Evolutionary conservation across 2,888 invertebrate species (phyloP), one percentile per base, ranked within the genome.

Genomic region (Meghimatium bilineatum): DNA sequence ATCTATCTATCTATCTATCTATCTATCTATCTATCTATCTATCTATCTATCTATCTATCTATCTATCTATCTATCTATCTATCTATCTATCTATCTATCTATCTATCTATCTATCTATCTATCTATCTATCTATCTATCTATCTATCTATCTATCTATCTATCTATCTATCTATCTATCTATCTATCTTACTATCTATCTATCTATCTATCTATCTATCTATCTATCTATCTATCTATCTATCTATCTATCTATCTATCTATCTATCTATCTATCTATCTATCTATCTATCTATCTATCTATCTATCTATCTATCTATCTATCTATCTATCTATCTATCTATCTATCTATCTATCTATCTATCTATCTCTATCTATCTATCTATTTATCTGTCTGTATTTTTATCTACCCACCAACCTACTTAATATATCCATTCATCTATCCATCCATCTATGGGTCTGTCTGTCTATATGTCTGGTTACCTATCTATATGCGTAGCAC

Each of bases 111-210:
- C 56, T 56, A 56, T 56, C 56, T 56, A 56, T 56, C 56, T 56
- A 56, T 56, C 56, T 56, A 56, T 56, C 56, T 56, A 56, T 56
- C 56, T 56, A 56, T 56, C 56, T 56, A 56, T 56, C 56, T 56
- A 56, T 56, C 56, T 56, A 56, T 56, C 56, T 56, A 56, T 56
- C 56, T 56, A 56, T 56, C 56, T 56, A 56, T 56, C 56, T 56
- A 56, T 56, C 56, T 56, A 56, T 56, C 56, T 56, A 66, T 56
- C 56, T 56, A 56, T 56, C 56, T 56, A 56, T 56, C 56, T 66
- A 66, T 66, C 66, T 66, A 66, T 66, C 66, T 12, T 66, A 14
- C 12, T 12, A 44, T 44, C 44, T 44, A 44, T 44, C 44, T 44
- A 44, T 44, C 44, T 44, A 44, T 44, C 44, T 44, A 44, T 44